Evolutionary conservation across 2,797 vertebrate species (phyloP), one percentile per base, ranked within the genome.

Genomic region (Pangasius mekongensis): DNA sequence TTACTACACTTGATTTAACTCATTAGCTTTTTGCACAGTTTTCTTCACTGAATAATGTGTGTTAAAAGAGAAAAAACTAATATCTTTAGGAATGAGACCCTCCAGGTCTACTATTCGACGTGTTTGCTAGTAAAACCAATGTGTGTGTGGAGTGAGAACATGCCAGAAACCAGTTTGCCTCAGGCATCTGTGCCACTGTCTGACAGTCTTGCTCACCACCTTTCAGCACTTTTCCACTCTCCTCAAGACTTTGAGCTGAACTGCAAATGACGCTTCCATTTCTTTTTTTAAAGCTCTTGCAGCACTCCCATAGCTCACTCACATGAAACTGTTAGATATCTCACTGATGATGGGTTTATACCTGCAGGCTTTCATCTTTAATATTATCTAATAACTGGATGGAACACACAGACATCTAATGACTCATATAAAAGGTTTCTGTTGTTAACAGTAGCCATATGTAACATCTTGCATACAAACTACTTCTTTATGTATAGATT

Each of bases 161-260:
- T 49, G 62, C 27, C 39, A 33, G n/a, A 87, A 84, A 80, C 66
- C 67, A 62, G 18, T 54, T 49, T 33, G 24, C 49, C 82, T 62
- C 47, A 85, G n/a, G 88, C 81, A 64, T 84, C 76, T 33, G 60
- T 88, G 82, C n/a, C 54, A 76, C 58, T 87, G 85, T 89, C 89
- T 90, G 77, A 58, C 71, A 83, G 84, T 85, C 66, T 77, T 36
- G 83, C 58, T 85, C 84, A 69, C 30, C 52, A 87, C 8, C 71
- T 90, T 85, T 89, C 89, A 90, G 66, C 87, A 78, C 86, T 27
- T 85, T 62, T 90, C 80, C 85, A 69, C 86, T 87, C 60, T 52
- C 39, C 86, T 89, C 89, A 60, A 62, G 85, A 60, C 43, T 39
- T 54, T 62, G 86, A 71, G 33, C 64, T 49, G 33, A 69, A 76